Evolutionary conservation across 2,113 vertebrate genomes (phyloP).

Genomic region (Ammodytes marinus): DNA sequence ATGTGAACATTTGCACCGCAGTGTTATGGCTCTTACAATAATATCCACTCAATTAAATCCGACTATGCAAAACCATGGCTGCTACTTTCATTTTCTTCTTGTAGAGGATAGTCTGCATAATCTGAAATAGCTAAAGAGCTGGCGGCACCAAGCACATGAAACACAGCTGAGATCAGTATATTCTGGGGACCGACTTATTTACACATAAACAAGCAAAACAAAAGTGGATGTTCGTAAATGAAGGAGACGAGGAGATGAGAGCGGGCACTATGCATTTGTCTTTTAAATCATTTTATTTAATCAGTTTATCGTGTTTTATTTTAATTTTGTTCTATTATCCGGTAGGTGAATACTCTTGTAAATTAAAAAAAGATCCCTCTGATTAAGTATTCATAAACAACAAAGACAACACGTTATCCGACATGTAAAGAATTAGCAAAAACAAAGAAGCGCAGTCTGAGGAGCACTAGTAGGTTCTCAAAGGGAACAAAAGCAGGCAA

Average conservation of each 20-base stretch:
- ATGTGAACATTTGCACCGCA: slow-evolving; percentile 19
- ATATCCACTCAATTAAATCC: slow-evolving; percentile 25
- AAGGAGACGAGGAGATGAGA: neutral
- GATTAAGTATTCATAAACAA: slow-evolving; percentile 14
- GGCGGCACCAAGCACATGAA: neutral
- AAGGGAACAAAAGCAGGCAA: slow-evolving; percentile 28
- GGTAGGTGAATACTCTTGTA: neutral
- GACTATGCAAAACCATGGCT: neutral
- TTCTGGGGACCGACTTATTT: neutral
- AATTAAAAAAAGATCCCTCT: slow-evolving; percentile 24
- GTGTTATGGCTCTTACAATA: slow-evolving; percentile 3
- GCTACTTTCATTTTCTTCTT: neutral
- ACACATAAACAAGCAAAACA: neutral
- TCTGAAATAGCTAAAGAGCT: neutral
- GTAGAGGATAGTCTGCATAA: neutral
- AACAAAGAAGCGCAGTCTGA: slow-evolving; percentile 21
- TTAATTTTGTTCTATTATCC: slow-evolving; percentile 1
- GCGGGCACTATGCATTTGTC: neutral
- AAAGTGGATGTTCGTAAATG: neutral
- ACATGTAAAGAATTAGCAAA: slow-evolving; percentile 24
- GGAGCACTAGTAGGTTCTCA: slow-evolving; percentile 38
- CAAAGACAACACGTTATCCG: slow-evolving; percentile 26
- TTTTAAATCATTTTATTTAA: neutral
- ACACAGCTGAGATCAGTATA: neutral
- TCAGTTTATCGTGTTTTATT: neutral